These are phyloP conservation scores for Drosophila parthenogenetica DNA, from an alignment of 2,888 invertebrate species.

Conservation along the genomic window DNA sequence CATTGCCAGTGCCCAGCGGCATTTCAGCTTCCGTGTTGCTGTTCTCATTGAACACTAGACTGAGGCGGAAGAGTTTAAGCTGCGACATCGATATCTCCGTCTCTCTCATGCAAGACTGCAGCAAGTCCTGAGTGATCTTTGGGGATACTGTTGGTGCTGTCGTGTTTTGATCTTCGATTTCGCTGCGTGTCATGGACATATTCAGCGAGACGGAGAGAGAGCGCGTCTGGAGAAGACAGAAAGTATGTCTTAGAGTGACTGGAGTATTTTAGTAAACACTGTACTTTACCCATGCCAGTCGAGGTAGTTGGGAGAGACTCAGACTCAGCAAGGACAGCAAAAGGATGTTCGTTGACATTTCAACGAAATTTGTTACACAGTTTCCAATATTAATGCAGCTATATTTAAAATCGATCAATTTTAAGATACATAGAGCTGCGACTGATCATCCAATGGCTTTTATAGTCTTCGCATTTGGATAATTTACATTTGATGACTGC, in stretches of 20 bases:
- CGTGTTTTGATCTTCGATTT: constrained; percentile 45
- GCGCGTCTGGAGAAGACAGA: constrained; percentile 53
- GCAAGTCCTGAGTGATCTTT: constrained; percentile 59
- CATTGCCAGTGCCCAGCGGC: constrained; percentile 16
- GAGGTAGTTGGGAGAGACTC: constrained; percentile 36
- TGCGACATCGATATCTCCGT: constrained; percentile 81
- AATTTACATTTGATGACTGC: constrained; percentile 51
- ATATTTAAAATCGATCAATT: background rate
- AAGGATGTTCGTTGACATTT: constrained; percentile 39
- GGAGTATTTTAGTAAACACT: background rate
- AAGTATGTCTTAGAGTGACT: too few relatives aligned
- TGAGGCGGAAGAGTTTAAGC: constrained; percentile 70
- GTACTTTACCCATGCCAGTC: constrained; percentile 58
- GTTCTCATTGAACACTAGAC: constrained; percentile 57
- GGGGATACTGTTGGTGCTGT: background rate
- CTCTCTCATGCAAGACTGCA: constrained; percentile 74
- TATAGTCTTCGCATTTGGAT: constrained; percentile 32
- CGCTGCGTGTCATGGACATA: constrained; percentile 69
- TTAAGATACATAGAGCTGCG: constrained; percentile 8
- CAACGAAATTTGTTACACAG: background rate
- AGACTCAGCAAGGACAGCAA: constrained; percentile 42
- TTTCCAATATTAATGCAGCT: background rate
- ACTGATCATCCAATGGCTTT: constrained; percentile 30
- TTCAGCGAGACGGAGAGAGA: constrained; percentile 71
- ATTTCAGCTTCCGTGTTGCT: constrained; percentile 38